Percentiles rank a stretch among this genome's conserved stretches.
Conservation (phyloP, 2,888 invertebrate species). For the Cecidostiba fungosa region DNA sequence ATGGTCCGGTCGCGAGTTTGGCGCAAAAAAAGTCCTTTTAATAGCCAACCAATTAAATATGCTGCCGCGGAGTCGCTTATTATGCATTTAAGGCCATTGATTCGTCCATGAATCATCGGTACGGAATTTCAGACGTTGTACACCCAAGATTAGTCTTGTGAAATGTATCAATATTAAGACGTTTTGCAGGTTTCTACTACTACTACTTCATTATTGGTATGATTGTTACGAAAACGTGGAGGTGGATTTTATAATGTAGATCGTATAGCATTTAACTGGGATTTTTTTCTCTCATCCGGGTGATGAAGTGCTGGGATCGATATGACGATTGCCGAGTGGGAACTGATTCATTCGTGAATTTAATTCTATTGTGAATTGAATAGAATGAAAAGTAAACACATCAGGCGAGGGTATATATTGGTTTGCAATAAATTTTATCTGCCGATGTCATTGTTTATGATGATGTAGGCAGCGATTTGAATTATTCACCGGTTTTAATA, state of each 20-base stretch:
- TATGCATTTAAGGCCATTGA: conserved; percentile 17
- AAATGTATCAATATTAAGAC: conserved; percentile 27
- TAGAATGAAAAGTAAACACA: conserved; percentile 38
- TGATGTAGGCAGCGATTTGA: neutral
- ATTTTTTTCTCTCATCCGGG: neutral
- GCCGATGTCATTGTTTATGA: conserved; percentile 7
- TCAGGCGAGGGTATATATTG: neutral
- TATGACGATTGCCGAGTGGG: neutral
- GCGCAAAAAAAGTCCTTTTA: conserved; percentile 27
- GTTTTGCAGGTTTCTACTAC: neutral
- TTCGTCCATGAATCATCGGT: conserved; percentile 28
- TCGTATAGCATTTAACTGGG: no score
- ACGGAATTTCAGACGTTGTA: conserved; percentile 1
- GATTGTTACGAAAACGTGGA: conserved; percentile 47
- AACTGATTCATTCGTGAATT: conserved; percentile 16
- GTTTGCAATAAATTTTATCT: conserved; percentile 8
- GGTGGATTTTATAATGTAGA: conserved; percentile 36
- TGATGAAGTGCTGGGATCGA: neutral
- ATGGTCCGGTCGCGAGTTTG: neutral
- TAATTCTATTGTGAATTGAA: conserved; percentile 32
- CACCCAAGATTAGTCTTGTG: neutral
- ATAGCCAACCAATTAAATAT: conserved; percentile 36
- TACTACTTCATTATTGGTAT: no score
- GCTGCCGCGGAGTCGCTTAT: neutral
- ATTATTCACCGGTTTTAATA: neutral